Conservation (phyloP, 2,113 vertebrate genomes). For the Muscicapa adusta region DNA sequence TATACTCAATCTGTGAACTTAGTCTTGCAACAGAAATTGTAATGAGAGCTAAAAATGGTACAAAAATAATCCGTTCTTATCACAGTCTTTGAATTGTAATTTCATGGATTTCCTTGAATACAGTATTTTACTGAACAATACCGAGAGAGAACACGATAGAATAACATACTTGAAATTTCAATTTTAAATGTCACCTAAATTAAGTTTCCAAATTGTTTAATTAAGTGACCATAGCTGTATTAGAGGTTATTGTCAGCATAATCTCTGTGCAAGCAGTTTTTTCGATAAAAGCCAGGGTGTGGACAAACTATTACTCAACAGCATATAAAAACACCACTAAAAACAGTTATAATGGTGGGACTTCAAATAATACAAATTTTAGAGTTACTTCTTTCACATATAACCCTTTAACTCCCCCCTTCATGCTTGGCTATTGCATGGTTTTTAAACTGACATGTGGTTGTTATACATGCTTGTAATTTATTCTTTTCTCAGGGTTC, state of each 20-base stretch:
- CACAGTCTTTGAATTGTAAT: slow-evolving; percentile 53
- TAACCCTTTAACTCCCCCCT: background rate
- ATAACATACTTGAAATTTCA: background rate
- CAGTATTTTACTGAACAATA: slow-evolving; percentile 7
- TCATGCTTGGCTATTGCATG: background rate
- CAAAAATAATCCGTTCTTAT: slow-evolving; percentile 56
- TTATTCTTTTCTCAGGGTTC: slow-evolving; percentile 6
- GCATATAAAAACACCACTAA: background rate
- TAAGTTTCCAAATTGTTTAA: slow-evolving; percentile 38
- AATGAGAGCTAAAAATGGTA: slow-evolving; percentile 54
- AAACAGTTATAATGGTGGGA: background rate
- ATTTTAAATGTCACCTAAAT: slow-evolving; percentile 34
- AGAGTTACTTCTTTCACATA: background rate
- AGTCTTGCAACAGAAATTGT: slow-evolving; percentile 51
- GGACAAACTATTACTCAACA: slow-evolving; percentile 2
- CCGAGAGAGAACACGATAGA: background rate
- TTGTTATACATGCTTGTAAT: background rate
- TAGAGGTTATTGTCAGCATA: background rate
- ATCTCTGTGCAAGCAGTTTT: background rate
- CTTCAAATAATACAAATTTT: background rate
- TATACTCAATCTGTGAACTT: slow-evolving; percentile 34
- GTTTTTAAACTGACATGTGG: background rate
- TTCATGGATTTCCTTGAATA: slow-evolving; percentile 26
- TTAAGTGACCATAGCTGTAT: background rate
- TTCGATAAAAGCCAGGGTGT: background rate